Percentiles rank a stretch among this genome's conserved stretches.
Conservation (phyloP, 1,140 invertebrate genomes). For the Saccostrea echinata region DNA sequence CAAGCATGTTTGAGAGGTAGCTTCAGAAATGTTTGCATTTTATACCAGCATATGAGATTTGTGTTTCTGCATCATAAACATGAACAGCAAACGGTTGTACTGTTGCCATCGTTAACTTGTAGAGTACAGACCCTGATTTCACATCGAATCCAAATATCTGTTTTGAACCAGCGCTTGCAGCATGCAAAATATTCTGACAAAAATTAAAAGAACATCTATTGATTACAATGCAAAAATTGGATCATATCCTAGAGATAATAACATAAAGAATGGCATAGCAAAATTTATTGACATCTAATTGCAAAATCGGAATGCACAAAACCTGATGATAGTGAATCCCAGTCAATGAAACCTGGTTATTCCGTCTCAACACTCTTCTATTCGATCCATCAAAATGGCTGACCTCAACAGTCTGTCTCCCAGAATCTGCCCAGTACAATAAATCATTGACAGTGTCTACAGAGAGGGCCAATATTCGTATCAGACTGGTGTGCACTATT, state of each 20-base stretch:
- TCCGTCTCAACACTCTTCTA: not conserved
- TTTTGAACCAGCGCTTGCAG: not conserved
- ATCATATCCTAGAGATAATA: not conserved
- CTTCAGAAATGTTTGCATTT: not conserved
- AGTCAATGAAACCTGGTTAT: not conserved
- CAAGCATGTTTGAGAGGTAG: too few species aligned
- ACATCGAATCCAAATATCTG: not conserved
- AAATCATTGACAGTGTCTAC: not conserved
- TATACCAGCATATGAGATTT: not conserved
- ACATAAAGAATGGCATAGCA: too few species aligned
- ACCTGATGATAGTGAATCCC: not conserved
- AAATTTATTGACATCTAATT: too few species aligned
- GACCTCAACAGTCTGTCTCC: not conserved
- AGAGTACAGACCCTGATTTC: not conserved
- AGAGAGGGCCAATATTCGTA: not conserved
- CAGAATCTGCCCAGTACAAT: not conserved
- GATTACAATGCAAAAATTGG: not conserved
- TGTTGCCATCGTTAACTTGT: not conserved
- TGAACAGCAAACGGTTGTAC: not conserved
- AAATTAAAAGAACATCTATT: not conserved
- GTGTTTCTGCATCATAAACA: constrained; percentile 1
- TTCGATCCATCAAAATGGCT: not conserved
- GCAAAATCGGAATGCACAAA: not conserved
- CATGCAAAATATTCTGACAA: not conserved
- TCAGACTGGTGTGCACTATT: not conserved